Evolutionary conservation across 2,113 vertebrate genomes (phyloP).

Genomic region (Chaetodon auriga): DNA sequence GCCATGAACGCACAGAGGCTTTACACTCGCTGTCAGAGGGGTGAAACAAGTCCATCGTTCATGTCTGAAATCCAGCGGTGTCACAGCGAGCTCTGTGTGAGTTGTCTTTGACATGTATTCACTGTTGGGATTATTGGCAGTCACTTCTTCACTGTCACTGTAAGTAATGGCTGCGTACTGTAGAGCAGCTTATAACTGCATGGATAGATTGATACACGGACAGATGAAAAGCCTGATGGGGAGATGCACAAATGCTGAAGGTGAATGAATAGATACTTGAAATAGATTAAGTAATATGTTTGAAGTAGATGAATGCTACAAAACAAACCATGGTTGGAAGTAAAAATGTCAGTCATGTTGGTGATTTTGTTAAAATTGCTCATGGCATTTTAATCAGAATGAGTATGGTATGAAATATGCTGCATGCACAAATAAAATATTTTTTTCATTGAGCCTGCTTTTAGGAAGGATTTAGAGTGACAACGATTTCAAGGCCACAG

Average conservation of each 20-base stretch:
- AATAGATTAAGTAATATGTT: slow-evolving; percentile 24
- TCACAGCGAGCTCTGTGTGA: slow-evolving; percentile 30
- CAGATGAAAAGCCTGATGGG: slow-evolving; percentile 24
- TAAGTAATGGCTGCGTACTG: slow-evolving; percentile 44
- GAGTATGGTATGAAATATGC: background rate
- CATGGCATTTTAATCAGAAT: background rate
- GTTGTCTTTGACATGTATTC: slow-evolving; percentile 68
- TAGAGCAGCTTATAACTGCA: slow-evolving; percentile 26
- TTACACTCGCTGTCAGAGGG: slow-evolving; percentile 82
- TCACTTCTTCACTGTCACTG: slow-evolving; percentile 72
- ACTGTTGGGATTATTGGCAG: slow-evolving; percentile 70
- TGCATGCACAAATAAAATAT: background rate
- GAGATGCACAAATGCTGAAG: slow-evolving; percentile 12
- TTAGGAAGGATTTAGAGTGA: background rate
- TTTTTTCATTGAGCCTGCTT: background rate
- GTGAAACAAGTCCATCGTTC: slow-evolving; percentile 86
- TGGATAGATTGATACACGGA: slow-evolving; percentile 28
- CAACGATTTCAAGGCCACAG: background rate
- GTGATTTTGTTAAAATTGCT: background rate
- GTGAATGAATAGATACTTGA: slow-evolving; percentile 34
- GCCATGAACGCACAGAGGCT: slow-evolving; percentile 87
- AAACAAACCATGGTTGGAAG: slow-evolving; percentile 6
- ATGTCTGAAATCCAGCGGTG: slow-evolving; percentile 58
- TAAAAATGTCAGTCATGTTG: background rate
- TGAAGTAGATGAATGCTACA: slow-evolving; percentile 79